phyloP scores from a whole-genome alignment of 2,888 invertebrate species.

The Metalampra italica region DNA sequence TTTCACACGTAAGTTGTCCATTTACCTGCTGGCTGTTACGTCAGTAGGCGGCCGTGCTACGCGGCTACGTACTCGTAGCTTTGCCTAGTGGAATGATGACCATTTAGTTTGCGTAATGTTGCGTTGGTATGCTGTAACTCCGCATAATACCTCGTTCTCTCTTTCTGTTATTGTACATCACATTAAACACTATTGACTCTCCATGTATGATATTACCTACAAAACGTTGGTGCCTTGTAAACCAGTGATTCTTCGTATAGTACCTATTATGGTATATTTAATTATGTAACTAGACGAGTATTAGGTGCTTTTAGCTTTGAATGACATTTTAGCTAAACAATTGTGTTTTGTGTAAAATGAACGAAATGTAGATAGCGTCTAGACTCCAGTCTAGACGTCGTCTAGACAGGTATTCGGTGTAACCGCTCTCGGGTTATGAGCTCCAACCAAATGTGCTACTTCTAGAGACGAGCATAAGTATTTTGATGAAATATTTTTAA shows the following conservation, averaged over 20 bases:
- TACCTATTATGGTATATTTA: background rate
- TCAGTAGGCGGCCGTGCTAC: conserved; percentile 19
- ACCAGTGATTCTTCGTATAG: background rate
- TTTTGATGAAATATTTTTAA: conserved; percentile 23
- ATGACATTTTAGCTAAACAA: background rate
- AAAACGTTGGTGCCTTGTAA: background rate
- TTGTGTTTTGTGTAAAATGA: conserved; percentile 36
- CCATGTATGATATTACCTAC: background rate
- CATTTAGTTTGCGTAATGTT: conserved; percentile 19
- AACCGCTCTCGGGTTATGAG: conserved; percentile 58
- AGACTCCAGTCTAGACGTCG: conserved; percentile 70
- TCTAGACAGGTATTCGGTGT: conserved; percentile 75
- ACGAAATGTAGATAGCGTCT: conserved; percentile 65
- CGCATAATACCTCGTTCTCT: background rate
- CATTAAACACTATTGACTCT: background rate
- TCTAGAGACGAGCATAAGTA: conserved; percentile 25
- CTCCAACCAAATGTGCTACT: conserved; percentile 47
- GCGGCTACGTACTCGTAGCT: conserved; percentile 14
- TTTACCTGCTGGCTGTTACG: conserved; percentile 14
- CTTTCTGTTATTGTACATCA: background rate
- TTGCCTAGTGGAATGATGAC: conserved; percentile 12
- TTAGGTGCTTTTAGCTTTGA: background rate
- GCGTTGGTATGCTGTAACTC: conserved; percentile 8
- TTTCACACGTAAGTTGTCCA: background rate
- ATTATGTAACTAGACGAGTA: background rate